Evolutionary conservation across 2,113 vertebrate genomes (phyloP).

Genomic region (Salvelinus alpinus): DNA sequence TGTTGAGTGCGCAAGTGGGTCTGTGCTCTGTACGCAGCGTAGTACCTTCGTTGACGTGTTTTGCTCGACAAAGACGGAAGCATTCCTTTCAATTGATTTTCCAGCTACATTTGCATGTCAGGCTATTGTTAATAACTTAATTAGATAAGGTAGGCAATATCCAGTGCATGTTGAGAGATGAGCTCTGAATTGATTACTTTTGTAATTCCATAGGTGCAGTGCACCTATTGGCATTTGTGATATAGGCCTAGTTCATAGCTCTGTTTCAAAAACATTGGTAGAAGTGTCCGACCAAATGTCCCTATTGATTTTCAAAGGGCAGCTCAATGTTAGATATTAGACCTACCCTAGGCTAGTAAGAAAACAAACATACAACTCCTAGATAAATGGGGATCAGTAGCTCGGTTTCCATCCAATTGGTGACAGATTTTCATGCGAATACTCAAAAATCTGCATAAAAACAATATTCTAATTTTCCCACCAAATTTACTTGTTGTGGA

Average conservation of each 20-base stretch:
- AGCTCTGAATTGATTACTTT: slow-evolving; percentile 32
- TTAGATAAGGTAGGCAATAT: slow-evolving; percentile 45
- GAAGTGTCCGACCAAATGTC: slow-evolving; percentile 56
- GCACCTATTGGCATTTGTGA: slow-evolving; percentile 52
- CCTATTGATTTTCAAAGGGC: slow-evolving; percentile 53
- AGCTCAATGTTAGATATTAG: slow-evolving; percentile 45
- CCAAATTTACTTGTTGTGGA: too few relatives aligned
- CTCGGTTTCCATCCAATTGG: too few relatives aligned
- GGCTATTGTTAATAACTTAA: slow-evolving; percentile 32
- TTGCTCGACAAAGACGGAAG: too few relatives aligned
- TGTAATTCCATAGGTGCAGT: slow-evolving; percentile 48
- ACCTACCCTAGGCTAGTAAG: slow-evolving; percentile 30
- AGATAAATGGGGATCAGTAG: slow-evolving; percentile 49
- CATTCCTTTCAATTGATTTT: slow-evolving; percentile 20
- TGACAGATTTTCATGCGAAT: too few relatives aligned
- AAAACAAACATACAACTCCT: slow-evolving; percentile 45
- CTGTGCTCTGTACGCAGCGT: too few relatives aligned
- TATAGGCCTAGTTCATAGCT: slow-evolving; percentile 45
- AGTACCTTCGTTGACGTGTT: too few relatives aligned
- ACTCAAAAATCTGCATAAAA: too few relatives aligned
- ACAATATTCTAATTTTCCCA: too few relatives aligned
- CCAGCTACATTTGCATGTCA: slow-evolving; percentile 54
- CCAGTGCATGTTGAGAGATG: slow-evolving; percentile 53
- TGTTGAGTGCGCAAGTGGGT: too few relatives aligned
- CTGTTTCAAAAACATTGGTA: slow-evolving; percentile 33